These are phyloP conservation scores for Hiodon alosoides DNA, from an alignment of 2,113 vertebrate genomes.

Conservation along the genomic window DNA sequence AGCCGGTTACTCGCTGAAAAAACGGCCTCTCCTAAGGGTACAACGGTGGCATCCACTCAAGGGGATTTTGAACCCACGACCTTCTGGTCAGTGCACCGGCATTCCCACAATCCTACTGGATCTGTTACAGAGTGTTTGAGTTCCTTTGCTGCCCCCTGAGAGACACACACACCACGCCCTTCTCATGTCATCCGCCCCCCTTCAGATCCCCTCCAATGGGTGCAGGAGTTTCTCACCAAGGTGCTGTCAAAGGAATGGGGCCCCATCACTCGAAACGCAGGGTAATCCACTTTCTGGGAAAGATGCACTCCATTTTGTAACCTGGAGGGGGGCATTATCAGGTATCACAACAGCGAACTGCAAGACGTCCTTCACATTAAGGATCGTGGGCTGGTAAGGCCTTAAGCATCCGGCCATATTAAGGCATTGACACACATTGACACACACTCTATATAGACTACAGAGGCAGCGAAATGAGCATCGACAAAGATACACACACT, in stretches of 20 bases:
- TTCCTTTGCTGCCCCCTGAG: background rate
- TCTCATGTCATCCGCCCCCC: background rate
- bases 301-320: slow-evolving; percentile 71
- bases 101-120: background rate
- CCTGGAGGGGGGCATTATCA: slow-evolving; percentile 48
- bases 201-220: background rate
- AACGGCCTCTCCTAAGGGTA: background rate
- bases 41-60: no score
- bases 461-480: no score
- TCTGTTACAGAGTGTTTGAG: background rate
- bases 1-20: background rate
- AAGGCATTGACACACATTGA: no score
- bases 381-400: no score
- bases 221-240: slow-evolving; percentile 60
- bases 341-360: background rate
- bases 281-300: slow-evolving; percentile 75
- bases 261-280: slow-evolving; percentile 52
- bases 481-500: no score
- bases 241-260: slow-evolving; percentile 62
- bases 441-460: no score
- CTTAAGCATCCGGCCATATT: no score
- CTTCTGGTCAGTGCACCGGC: no score
- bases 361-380: no score
- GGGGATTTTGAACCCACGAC: no score
- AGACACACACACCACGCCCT: background rate